Evolutionary conservation across 2,113 vertebrate genomes (phyloP).

Genomic region (Emydura subglobosa): DNA sequence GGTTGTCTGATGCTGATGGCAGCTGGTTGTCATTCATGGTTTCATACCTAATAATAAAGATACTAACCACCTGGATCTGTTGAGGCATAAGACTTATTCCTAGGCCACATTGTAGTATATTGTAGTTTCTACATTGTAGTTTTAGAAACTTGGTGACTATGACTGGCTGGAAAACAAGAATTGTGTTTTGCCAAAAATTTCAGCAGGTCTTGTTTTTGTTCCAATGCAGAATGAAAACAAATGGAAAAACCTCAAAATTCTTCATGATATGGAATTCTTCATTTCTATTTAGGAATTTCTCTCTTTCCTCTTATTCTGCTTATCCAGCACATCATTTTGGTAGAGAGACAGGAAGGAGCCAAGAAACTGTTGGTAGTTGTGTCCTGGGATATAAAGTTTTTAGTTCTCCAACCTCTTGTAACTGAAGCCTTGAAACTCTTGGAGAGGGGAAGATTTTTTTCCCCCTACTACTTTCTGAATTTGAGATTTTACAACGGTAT

Average conservation of each 20-base stretch:
- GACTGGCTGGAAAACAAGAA: neutral
- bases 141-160: no score
- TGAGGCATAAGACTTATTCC: neutral
- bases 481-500: neutral
- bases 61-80: neutral
- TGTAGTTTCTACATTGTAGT: neutral
- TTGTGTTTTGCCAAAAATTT: neutral
- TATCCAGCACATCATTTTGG: conserved; percentile 19
- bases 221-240: neutral
- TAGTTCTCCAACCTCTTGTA: neutral
- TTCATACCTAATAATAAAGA: neutral
- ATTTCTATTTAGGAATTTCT: neutral
- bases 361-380: conserved; percentile 15
- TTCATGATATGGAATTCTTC: no score
- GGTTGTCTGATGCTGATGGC: neutral
- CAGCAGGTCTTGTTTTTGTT: neutral
- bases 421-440: neutral
- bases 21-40: neutral
- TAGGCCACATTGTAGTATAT: neutral
- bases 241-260: no score
- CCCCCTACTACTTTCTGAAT: neutral
- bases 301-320: neutral
- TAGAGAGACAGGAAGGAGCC: conserved; percentile 40
- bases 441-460: neutral
- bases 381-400: neutral